phyloP scores from a whole-genome alignment of 2,113 vertebrate genomes.

The Dascyllus trimaculatus region DNA sequence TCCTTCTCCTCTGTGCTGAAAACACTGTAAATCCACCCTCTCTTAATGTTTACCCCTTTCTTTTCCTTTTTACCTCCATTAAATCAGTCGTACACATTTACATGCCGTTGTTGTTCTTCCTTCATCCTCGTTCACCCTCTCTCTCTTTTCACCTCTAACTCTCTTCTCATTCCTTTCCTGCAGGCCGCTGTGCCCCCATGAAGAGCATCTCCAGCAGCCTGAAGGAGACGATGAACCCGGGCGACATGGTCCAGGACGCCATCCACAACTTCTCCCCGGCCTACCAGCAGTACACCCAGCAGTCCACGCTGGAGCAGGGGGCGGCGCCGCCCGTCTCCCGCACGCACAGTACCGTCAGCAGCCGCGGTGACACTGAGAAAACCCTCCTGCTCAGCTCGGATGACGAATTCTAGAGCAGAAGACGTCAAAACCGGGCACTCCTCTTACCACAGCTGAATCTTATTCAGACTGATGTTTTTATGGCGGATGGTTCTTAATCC shows the following conservation, averaged over 20 bases:
- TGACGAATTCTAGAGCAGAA: constrained; percentile 90
- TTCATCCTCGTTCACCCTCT: background rate
- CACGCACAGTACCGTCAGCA: constrained; percentile 80
- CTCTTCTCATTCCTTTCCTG: background rate
- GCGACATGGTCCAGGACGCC: constrained; percentile 97
- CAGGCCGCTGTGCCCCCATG: constrained; percentile 96
- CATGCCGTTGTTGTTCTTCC: too few relatives aligned
- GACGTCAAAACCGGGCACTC: rapidly evolving
- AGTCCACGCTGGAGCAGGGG: constrained; percentile 93
- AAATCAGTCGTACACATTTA: background rate
- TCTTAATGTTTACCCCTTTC: background rate
- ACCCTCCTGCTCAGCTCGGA: constrained; percentile 96
- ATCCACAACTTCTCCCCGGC: constrained; percentile 99
- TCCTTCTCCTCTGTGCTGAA: background rate
- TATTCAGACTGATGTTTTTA: constrained; percentile 16
- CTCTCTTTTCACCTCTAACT: constrained; percentile 11
- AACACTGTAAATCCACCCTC: constrained; percentile 26
- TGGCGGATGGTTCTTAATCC: background rate
- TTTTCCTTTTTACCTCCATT: background rate
- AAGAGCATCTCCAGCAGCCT: constrained; percentile 99
- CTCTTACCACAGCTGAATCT: background rate
- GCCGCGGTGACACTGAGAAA: constrained; percentile 92
- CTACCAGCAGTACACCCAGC: constrained; percentile 99
- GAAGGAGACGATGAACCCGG: constrained; percentile 98
- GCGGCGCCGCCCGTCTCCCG: constrained; percentile 82